Percentiles rank a stretch among this genome's conserved stretches.
These are phyloP conservation scores for Malaclemys terrapin DNA, from an alignment of 2,113 vertebrate species.

Conservation along the genomic window DNA sequence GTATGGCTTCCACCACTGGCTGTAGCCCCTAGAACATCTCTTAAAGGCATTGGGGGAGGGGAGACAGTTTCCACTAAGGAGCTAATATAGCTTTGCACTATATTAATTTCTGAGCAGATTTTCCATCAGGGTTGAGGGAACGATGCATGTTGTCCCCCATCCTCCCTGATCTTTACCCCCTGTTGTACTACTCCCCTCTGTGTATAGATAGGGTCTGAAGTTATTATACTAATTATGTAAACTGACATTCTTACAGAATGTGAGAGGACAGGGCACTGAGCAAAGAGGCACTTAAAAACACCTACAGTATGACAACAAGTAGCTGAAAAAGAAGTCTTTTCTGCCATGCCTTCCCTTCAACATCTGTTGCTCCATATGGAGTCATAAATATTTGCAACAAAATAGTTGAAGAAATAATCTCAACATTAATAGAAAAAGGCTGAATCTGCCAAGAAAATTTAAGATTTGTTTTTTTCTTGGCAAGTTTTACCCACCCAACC, in stretches of 20 bases:
- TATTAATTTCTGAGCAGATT: neutral
- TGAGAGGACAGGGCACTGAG: constrained; percentile 72
- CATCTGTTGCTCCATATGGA: constrained; percentile 79
- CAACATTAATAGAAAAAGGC: constrained; percentile 74
- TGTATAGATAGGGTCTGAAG: constrained; percentile 45
- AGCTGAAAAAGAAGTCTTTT: constrained; percentile 78
- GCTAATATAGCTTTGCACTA: neutral
- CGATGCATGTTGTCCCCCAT: neutral
- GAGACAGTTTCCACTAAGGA: neutral
- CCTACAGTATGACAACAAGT: constrained; percentile 80
- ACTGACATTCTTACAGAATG: constrained; percentile 68
- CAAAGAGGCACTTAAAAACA: constrained; percentile 75
- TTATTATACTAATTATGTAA: constrained; percentile 68
- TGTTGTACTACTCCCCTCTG: constrained; percentile 2
- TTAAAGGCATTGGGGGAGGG: neutral
- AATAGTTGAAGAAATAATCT: constrained; percentile 76
- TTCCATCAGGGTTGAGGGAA: constrained; percentile 6
- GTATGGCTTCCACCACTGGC: neutral
- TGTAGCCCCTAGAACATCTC: neutral
- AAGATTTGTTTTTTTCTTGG: constrained; percentile 49
- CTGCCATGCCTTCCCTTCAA: constrained; percentile 75
- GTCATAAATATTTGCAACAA: constrained; percentile 82
- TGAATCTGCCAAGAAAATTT: constrained; percentile 67
- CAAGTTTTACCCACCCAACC: constrained; percentile 61
- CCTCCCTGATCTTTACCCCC: constrained; percentile 27